Conservation (phyloP, 2,797 vertebrate species). For the Dermochelys coriacea region DNA sequence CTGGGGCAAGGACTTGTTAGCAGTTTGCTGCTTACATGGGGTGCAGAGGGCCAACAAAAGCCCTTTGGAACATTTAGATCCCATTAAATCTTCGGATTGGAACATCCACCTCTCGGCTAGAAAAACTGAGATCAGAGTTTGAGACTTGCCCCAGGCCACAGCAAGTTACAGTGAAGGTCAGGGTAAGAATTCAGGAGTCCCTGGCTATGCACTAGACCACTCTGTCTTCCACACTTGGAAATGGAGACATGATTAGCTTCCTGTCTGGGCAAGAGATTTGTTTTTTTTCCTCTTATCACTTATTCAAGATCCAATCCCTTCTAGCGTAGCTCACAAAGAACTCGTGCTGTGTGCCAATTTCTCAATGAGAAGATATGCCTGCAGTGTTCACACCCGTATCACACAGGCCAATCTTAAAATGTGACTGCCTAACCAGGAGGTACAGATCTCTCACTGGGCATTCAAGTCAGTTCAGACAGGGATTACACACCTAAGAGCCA, state of each 20-base stretch:
- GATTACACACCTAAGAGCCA: neutral
- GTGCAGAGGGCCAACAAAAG: neutral
- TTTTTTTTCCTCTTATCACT: conserved; percentile 13
- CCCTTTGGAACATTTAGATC: neutral
- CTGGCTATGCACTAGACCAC: conserved; percentile 45
- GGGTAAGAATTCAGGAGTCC: neutral
- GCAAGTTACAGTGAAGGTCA: neutral
- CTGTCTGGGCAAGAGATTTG: conserved; percentile 24
- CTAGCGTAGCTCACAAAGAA: conserved; percentile 6
- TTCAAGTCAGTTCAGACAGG: neutral
- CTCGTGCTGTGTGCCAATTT: neutral
- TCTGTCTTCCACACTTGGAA: conserved; percentile 8
- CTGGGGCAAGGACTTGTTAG: neutral
- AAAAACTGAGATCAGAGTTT: neutral
- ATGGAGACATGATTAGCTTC: neutral
- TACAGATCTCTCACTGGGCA: neutral
- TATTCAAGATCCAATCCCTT: neutral
- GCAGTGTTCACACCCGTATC: neutral
- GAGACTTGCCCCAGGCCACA: neutral
- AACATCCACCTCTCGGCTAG: neutral
- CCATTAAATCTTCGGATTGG: neutral
- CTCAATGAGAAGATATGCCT: neutral
- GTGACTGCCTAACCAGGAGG: neutral
- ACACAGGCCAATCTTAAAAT: neutral
- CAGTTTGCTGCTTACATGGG: neutral